These are phyloP conservation scores for Phenganax stokvisi DNA, from an alignment of 92 coral and sea anemone species.

Conservation along the genomic window DNA sequence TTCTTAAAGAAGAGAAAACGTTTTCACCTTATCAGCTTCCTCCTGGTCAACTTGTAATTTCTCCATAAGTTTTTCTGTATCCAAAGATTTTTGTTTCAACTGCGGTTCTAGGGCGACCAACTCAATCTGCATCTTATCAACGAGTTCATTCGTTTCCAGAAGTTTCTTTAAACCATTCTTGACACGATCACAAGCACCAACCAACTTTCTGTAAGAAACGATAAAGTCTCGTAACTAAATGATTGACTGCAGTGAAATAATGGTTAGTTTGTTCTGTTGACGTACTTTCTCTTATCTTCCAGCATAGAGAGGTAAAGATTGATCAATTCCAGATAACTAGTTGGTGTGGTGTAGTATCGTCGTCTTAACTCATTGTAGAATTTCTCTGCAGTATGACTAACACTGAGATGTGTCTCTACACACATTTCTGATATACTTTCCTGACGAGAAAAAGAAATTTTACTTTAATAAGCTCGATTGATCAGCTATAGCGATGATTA, in stretches of 20 bases:
- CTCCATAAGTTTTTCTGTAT: constrained; percentile 97
- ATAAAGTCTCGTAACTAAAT: neutral
- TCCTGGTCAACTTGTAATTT: constrained; percentile 95
- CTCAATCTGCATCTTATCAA: constrained; percentile 92
- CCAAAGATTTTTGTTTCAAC: constrained; percentile 88
- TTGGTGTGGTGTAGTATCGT: constrained; percentile 94
- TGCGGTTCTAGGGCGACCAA: constrained; percentile 91
- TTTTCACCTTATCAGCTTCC: constrained; percentile 85
- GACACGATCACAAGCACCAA: constrained; percentile 96
- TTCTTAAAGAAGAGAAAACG: neutral
- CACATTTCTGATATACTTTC: constrained; percentile 93
- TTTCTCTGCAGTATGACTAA: constrained; percentile 85
- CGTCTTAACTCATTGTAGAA: constrained; percentile 86
- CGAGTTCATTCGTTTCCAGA: constrained; percentile 89
- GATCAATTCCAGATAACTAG: constrained; percentile 94
- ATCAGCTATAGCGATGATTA: neutral
- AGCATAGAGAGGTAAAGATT: constrained; percentile 89
- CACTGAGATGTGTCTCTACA: constrained; percentile 92
- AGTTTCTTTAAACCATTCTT: constrained; percentile 91
- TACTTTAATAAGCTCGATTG: neutral
- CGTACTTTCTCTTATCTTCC: constrained; percentile 91
- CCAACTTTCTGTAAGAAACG: constrained; percentile 62
- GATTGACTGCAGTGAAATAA: neutral
- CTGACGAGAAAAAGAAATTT: constrained; percentile 29
- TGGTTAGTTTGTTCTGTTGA: neutral